phyloP scores from a whole-genome alignment of 2,797 vertebrate genomes.

The Gambelia wislizenii region DNA sequence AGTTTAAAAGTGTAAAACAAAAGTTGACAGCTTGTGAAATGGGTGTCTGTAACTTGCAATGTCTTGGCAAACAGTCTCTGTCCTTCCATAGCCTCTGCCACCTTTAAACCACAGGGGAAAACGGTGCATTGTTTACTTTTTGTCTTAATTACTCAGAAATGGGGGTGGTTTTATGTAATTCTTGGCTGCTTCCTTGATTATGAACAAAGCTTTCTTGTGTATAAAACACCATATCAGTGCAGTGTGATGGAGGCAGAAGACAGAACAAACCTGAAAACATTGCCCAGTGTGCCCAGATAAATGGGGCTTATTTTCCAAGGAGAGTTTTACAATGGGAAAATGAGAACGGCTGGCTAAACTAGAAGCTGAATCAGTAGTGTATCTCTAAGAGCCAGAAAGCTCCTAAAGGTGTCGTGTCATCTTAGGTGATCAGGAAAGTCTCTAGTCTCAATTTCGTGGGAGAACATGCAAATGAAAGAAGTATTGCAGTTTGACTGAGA shows the following conservation, averaged over 20 bases:
- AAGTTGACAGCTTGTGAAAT: background rate
- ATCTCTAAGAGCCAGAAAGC: background rate
- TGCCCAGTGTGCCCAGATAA: conserved; percentile 24
- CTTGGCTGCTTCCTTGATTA: conserved; percentile 62
- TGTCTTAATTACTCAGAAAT: conserved; percentile 56
- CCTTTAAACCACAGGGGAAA: conserved; percentile 62
- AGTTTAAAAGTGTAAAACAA: background rate
- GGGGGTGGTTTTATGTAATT: conserved; percentile 71
- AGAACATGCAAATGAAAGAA: background rate
- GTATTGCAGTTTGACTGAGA: too few relatives aligned
- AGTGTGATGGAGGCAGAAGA: background rate
- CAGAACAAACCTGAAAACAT: conserved; percentile 24
- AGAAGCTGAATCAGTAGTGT: accelerated
- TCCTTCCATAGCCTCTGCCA: conserved; percentile 53
- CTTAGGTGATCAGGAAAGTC: background rate
- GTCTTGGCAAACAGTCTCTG: conserved; percentile 53
- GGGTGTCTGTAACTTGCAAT: background rate
- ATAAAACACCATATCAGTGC: conserved; percentile 1
- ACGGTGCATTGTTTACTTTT: conserved; percentile 58
- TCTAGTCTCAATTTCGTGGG: accelerated
- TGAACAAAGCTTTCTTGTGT: conserved; percentile 72
- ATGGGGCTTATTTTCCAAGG: conserved; percentile 8
- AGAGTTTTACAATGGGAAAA: background rate
- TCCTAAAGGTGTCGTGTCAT: background rate
- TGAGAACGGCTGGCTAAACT: background rate